Conservation (phyloP, 2,113 vertebrate species). For the Paramisgurnus dabryanus region DNA sequence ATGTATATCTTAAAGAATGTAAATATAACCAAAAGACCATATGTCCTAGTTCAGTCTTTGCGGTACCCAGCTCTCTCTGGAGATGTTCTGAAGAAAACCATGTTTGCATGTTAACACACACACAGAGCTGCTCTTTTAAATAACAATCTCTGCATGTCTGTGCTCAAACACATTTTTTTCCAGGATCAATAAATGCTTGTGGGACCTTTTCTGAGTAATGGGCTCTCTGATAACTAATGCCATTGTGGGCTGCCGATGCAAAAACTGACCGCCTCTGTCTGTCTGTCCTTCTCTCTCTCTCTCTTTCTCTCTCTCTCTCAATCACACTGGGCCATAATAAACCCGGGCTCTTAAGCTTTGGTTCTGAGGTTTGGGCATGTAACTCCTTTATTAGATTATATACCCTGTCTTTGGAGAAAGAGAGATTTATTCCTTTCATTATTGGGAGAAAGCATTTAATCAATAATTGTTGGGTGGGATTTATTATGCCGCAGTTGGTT, state of each 20-base stretch:
- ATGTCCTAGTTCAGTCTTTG: too few relatives aligned
- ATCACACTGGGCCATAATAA: conserved; percentile 53
- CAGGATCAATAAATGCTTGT: conserved; percentile 75
- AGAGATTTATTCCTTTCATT: conserved; percentile 71
- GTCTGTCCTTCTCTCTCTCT: background rate
- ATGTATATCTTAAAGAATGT: too few relatives aligned
- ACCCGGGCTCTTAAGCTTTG: conserved; percentile 56
- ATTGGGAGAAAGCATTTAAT: conserved; percentile 74
- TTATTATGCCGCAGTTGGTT: conserved; percentile 60
- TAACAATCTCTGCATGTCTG: conserved; percentile 57
- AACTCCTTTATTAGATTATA: conserved; percentile 74
- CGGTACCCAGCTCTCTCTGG: too few relatives aligned
- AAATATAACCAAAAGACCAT: too few relatives aligned
- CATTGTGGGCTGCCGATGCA: conserved; percentile 54
- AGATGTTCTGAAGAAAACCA: conserved; percentile 21
- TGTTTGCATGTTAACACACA: conserved; percentile 68
- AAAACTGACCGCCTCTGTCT: background rate
- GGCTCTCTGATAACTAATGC: conserved; percentile 66
- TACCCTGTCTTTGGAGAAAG: conserved; percentile 65
- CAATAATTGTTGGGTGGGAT: conserved; percentile 69
- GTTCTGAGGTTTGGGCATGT: conserved; percentile 59
- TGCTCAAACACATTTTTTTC: conserved; percentile 59
- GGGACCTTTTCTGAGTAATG: conserved; percentile 68
- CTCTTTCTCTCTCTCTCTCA: conserved; percentile 3
- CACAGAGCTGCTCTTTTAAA: conserved; percentile 76